phyloP scores from a whole-genome alignment of 2,888 invertebrate genomes.

The Synergus laeviventris region DNA sequence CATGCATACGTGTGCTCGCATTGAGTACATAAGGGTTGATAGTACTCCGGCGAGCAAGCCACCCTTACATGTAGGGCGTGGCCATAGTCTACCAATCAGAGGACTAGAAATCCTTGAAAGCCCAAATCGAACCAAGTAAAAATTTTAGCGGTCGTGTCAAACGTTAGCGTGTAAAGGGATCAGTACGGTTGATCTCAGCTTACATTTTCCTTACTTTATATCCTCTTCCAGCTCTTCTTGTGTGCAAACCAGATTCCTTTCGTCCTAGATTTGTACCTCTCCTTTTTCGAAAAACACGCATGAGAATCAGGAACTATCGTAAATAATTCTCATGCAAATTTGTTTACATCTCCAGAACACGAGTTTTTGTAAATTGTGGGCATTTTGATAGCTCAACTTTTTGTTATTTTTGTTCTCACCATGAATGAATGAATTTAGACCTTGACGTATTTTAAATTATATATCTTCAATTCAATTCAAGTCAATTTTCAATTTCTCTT shows the following conservation, averaged over 20 bases:
- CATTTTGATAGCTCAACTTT: no score
- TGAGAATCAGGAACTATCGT: background rate
- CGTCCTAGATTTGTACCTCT: conserved; percentile 12
- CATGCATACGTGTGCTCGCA: conserved; percentile 63
- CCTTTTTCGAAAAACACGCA: background rate
- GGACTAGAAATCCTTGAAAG: conserved; percentile 65
- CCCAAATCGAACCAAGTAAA: conserved; percentile 71
- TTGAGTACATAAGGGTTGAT: conserved; percentile 70
- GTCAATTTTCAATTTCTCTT: no score
- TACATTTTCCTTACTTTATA: conserved; percentile 64
- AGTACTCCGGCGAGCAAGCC: conserved; percentile 66
- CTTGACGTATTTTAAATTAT: no score
- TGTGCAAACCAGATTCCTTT: conserved; percentile 30
- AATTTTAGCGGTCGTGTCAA: conserved; percentile 73
- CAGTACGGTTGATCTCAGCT: conserved; percentile 68
- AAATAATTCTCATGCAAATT: background rate
- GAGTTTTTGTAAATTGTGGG: no score
- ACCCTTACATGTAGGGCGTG: conserved; percentile 73
- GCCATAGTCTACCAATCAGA: conserved; percentile 71
- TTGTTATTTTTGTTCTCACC: no score
- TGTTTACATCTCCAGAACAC: no score
- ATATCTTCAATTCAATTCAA: no score
- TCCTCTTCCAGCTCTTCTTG: conserved; percentile 41
- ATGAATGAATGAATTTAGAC: no score
- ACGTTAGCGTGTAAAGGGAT: conserved; percentile 68